Conservation (phyloP, 2,797 vertebrate species). For the Eurystomus glaucurus region DNA sequence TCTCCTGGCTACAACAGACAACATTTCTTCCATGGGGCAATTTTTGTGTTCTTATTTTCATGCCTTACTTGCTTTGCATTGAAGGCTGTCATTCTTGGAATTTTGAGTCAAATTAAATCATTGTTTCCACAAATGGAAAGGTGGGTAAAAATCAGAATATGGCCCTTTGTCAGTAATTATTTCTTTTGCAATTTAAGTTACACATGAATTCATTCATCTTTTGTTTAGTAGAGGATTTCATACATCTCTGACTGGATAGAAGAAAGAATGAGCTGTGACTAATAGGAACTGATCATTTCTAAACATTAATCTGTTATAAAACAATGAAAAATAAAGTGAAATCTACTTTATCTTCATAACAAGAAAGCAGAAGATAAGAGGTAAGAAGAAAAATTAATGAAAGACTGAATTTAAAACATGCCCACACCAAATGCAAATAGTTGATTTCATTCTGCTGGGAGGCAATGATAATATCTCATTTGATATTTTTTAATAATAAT, state of each 20-base stretch:
- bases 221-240: conserved; percentile 70
- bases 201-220: conserved; percentile 52
- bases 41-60: not conserved
- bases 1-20: not conserved
- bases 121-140: conserved; percentile 7
- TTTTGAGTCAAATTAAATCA: conserved; percentile 40
- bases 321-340: conserved; percentile 42
- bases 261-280: conserved; percentile 63
- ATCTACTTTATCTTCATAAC: conserved; percentile 58
- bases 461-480: conserved; percentile 11
- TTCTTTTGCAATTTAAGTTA: conserved; percentile 33
- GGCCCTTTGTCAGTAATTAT: conserved; percentile 53
- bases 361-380: conserved; percentile 21
- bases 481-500: conserved; percentile 12
- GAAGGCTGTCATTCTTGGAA: not conserved
- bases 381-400: conserved; percentile 62
- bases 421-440: conserved; percentile 34
- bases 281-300: conserved; percentile 62
- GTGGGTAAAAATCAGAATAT: not conserved
- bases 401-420: conserved; percentile 62
- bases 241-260: conserved; percentile 34
- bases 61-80: not conserved
- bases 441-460: conserved; percentile 39
- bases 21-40: not conserved
- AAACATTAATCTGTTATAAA: conserved; percentile 68